These are phyloP conservation scores for Athene noctua DNA, from an alignment of 2,113 vertebrate genomes.

Conservation along the genomic window DNA sequence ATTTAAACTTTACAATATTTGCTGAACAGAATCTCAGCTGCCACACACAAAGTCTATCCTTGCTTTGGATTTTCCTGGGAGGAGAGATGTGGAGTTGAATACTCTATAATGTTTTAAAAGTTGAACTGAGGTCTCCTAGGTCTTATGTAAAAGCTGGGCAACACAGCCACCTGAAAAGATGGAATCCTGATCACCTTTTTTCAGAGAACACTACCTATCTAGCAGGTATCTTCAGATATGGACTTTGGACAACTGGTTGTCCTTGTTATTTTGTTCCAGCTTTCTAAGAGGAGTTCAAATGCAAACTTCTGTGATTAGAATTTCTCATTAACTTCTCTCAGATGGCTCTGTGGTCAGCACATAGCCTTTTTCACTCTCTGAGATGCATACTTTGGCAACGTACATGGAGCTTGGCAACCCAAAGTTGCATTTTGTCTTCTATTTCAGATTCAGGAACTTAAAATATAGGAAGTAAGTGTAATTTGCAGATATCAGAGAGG, in stretches of 20 bases:
- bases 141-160: not conserved
- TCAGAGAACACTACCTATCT: not conserved
- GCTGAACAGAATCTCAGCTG: not conserved
- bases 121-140: not conserved
- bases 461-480: not conserved
- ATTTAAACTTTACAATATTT: not conserved
- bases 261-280: not conserved
- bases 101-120: not conserved
- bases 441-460: not conserved
- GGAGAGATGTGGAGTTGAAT: not conserved
- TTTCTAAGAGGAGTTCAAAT: not conserved
- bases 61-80: not conserved
- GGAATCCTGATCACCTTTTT: not conserved
- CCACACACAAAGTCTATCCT: not conserved
- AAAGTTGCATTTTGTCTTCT: not conserved
- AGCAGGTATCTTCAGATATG: not conserved
- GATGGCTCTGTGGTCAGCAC: not conserved
- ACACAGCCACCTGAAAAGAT: not conserved
- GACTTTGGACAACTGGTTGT: not conserved
- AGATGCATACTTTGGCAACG: not conserved
- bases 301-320: not conserved
- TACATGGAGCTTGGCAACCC: not conserved
- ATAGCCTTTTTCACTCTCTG: not conserved
- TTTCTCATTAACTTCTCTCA: not conserved
- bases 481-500: not conserved